Base-by-base conservation (phyloP, 2,888 invertebrate species). In the Periphyllus acericola region DNA sequence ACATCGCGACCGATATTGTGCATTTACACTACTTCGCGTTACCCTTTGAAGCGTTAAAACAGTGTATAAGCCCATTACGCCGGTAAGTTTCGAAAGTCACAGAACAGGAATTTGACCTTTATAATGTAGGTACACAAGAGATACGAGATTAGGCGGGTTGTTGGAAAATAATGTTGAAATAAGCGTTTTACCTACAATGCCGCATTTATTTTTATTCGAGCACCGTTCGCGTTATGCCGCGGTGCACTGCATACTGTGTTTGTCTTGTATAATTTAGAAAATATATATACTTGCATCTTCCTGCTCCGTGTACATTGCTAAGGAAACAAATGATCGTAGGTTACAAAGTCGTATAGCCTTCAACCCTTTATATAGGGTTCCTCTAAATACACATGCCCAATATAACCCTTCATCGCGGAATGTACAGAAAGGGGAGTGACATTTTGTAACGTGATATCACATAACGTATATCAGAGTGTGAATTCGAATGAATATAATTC, bases 311-410 rank as follows among this genome's bases (percentile, higher is more conserved):
- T 40, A 46, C 14, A 83, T 52, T n/a, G n/a, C 75, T 66, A 83
- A 83, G 83, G 76, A 83, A 83, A 83, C 55, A 83, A 83, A 83
- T 75, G 66, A 83, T 76, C 46, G 66, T 29, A 76, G 76, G 60
- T 83, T 66, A 66, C 83, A 75, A 75, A 83, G 75, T 66, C 83
- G 40, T 81, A 68, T 21, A 34, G 17, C 32, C 55, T 72, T 83
- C 72, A 36, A 55, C 83, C 55, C 83, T 6, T 46, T n/a, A 11
- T n/a, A 36, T n/a, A 3, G 55, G 72, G 55, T 83, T 83, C 72
- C 55, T 83, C 55, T 75, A 83, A 75, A 52, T 75, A 84, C 66
- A 84, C 83, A 75, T 60, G 60, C 75, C 82, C 55, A 29, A 29
- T 21, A 8, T 40, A 75, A 83, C 74, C 83, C 74, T 83, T 83